Percentiles rank a stretch among this genome's conserved stretches.
Evolutionary conservation across 2,797 vertebrate genomes (phyloP).

Genomic region (Cuculus canorus): DNA sequence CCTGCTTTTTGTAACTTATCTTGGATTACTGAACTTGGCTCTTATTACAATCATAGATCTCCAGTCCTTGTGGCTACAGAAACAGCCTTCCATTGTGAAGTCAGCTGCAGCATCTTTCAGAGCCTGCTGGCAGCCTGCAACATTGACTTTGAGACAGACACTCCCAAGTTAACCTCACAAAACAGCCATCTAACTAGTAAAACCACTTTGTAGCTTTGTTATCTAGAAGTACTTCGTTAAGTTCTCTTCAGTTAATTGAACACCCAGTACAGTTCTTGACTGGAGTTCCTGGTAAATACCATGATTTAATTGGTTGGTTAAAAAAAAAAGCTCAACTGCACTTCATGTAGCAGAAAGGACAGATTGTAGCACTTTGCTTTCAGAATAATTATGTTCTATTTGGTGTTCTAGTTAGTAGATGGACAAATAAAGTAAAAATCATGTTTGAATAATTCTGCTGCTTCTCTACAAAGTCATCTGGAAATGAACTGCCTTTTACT

Average conservation of each 20-base stretch:
- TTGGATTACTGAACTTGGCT: background rate
- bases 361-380: background rate
- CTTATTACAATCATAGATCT: background rate
- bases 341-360: background rate
- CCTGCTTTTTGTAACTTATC: background rate
- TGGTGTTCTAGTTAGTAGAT: background rate
- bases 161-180: background rate
- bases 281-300: background rate
- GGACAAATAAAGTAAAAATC: background rate
- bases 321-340: background rate
- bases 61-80: background rate
- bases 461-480: background rate
- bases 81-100: background rate
- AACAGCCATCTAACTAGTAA: background rate
- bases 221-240: background rate
- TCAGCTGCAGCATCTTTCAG: background rate
- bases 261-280: background rate
- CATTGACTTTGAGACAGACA: background rate
- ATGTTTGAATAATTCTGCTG: background rate
- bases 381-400: background rate
- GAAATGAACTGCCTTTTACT: background rate
- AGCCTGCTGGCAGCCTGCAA: background rate
- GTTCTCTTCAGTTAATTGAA: background rate
- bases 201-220: background rate
- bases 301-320: background rate